These are phyloP conservation scores for Triplophysa bombifrons DNA, from an alignment of 2,797 vertebrate species.

Conservation along the genomic window DNA sequence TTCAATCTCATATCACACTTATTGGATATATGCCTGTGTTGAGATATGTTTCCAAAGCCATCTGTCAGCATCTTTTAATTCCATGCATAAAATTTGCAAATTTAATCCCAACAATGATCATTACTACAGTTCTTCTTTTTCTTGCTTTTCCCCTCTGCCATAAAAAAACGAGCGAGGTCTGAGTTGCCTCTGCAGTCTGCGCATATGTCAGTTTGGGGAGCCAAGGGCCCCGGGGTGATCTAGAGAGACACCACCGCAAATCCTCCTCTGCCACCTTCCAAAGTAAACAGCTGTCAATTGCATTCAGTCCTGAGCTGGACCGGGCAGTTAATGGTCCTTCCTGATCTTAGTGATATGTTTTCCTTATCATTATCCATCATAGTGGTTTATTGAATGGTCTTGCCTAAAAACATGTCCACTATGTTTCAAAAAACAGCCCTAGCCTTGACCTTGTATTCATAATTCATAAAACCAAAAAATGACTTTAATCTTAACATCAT, in stretches of 20 bases:
- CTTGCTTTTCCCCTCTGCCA: constrained; percentile 13
- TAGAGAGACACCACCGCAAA: constrained; percentile 61
- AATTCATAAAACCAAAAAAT: background rate
- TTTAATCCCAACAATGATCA: constrained; percentile 28
- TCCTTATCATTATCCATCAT: constrained; percentile 42
- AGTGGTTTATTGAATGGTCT: constrained; percentile 21
- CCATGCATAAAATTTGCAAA: background rate
- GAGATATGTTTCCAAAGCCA: background rate
- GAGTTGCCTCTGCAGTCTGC: constrained; percentile 23
- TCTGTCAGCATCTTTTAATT: constrained; percentile 33
- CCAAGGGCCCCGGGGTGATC: constrained; percentile 48
- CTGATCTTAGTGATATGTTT: constrained; percentile 24
- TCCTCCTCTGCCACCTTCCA: constrained; percentile 61
- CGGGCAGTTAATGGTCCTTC: constrained; percentile 41
- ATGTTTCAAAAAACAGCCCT: background rate
- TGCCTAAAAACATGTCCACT: constrained; percentile 9
- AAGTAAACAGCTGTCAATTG: constrained; percentile 55
- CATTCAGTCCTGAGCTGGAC: constrained; percentile 23
- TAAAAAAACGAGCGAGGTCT: constrained; percentile 33
- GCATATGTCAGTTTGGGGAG: constrained; percentile 27
- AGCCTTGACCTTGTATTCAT: background rate
- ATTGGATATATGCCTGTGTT: constrained; percentile 15
- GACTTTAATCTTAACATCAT: background rate
- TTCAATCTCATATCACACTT: constrained; percentile 37
- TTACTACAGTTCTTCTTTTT: constrained; percentile 7